Percentiles rank a stretch among this genome's conserved stretches.
phyloP scores from a whole-genome alignment of 2,797 vertebrate genomes.

The Lacerta bilineata region DNA sequence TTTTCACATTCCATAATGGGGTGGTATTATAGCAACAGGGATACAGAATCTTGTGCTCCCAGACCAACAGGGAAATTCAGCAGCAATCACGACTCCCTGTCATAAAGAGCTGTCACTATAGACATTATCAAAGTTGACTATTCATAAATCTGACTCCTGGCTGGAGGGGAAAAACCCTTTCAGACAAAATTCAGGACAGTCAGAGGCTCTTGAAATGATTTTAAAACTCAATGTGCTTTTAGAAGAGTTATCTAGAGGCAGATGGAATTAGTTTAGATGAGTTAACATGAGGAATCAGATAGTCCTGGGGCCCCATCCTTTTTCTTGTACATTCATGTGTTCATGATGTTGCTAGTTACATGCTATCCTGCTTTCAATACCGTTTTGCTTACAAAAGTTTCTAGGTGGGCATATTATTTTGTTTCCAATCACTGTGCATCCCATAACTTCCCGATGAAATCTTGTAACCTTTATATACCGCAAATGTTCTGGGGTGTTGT shows the following conservation, averaged over 20 bases:
- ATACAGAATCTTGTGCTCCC: neutral
- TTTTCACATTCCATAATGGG: neutral
- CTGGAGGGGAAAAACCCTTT: neutral
- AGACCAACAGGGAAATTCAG: neutral
- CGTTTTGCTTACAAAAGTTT: no score
- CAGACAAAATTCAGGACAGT: accelerated
- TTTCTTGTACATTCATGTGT: neutral
- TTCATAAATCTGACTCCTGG: constrained; percentile 25
- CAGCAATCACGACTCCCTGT: neutral
- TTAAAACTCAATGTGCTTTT: neutral
- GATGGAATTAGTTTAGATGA: neutral
- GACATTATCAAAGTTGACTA: constrained; percentile 13
- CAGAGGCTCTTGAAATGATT: neutral
- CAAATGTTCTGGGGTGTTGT: no score
- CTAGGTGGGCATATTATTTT: no score
- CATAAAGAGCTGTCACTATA: neutral
- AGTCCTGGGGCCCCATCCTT: neutral
- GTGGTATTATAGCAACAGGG: neutral
- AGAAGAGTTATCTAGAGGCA: neutral
- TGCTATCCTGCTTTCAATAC: no score
- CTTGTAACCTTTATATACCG: no score
- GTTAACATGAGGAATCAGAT: accelerated
- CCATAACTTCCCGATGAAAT: no score
- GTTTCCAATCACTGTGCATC: no score
- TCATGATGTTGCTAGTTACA: no score